Conservation (phyloP, 2,113 vertebrate species). For the Aegotheles bennettii region DNA sequence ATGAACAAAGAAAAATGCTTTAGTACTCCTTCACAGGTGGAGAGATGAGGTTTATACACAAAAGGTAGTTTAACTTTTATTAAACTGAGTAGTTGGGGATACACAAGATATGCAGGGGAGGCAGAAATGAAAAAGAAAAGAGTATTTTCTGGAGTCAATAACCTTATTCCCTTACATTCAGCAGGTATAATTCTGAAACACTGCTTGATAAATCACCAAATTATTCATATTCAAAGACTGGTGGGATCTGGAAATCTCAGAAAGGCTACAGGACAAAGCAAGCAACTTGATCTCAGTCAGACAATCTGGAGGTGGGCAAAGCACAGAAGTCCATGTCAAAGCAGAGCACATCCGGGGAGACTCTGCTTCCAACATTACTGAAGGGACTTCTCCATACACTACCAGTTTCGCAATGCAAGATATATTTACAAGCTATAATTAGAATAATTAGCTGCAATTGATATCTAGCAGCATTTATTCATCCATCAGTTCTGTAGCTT, state of each 20-base stretch:
- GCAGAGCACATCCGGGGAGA: neutral
- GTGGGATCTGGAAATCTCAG: neutral
- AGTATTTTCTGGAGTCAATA: neutral
- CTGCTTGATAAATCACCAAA: neutral
- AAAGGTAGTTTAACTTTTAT: neutral
- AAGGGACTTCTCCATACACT: neutral
- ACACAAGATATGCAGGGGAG: neutral
- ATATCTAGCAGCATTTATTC: neutral
- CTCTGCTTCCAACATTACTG: neutral
- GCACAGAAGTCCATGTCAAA: rapidly evolving
- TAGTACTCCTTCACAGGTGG: neutral
- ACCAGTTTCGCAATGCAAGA: neutral
- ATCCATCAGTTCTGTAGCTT: neutral
- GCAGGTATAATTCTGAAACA: neutral
- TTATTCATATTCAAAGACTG: neutral
- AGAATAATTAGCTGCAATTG: too few relatives aligned
- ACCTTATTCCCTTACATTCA: neutral
- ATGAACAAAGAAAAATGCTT: neutral
- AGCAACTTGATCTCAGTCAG: neutral
- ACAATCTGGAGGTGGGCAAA: neutral
- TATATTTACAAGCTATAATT: neutral
- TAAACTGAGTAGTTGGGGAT: neutral
- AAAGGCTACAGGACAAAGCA: neutral
- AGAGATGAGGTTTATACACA: neutral
- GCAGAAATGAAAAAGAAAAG: neutral